These are phyloP conservation scores for Horisme vitalbata DNA, from an alignment of 2,888 invertebrate genomes.

Conservation along the genomic window DNA sequence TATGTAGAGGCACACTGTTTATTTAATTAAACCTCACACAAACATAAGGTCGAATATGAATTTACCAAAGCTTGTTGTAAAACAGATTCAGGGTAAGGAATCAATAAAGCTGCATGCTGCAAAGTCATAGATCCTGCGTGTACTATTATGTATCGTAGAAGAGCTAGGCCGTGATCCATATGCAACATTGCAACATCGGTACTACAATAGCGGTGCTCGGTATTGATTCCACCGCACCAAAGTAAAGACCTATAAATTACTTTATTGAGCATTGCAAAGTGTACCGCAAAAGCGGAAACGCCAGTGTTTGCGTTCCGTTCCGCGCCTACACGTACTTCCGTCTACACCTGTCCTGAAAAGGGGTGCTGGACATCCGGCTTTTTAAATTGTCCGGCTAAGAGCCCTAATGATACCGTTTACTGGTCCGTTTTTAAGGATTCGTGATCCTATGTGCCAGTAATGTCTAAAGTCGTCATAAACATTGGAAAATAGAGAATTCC, in stretches of 20 bases:
- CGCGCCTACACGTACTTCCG: constrained; percentile 71
- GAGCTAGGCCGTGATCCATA: constrained; percentile 6
- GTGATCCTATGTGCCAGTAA: no score
- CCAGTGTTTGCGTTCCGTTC: constrained; percentile 62
- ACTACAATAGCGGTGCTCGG: constrained; percentile 10
- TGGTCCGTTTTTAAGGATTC: no score
- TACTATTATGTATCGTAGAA: no score
- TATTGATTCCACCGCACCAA: constrained; percentile 31
- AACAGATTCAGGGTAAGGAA: no score
- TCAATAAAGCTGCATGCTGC: no score
- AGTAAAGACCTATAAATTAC: constrained; percentile 35
- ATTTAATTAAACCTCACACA: no score
- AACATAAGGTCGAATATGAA: no score
- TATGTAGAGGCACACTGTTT: not conserved
- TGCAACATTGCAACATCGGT: constrained; percentile 21
- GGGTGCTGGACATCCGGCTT: constrained; percentile 15
- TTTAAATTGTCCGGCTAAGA: constrained; percentile 9
- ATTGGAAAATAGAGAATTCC: no score
- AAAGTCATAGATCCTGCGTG: no score
- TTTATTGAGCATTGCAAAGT: constrained; percentile 46
- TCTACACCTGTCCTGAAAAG: constrained; percentile 48
- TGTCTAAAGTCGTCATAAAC: no score
- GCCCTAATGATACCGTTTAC: no score
- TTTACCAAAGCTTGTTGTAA: no score
- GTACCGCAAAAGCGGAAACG: constrained; percentile 55